Percentiles rank a stretch among this genome's conserved stretches.
Conservation (phyloP, 2,888 invertebrate species). For the Leistus spinibarbis region DNA sequence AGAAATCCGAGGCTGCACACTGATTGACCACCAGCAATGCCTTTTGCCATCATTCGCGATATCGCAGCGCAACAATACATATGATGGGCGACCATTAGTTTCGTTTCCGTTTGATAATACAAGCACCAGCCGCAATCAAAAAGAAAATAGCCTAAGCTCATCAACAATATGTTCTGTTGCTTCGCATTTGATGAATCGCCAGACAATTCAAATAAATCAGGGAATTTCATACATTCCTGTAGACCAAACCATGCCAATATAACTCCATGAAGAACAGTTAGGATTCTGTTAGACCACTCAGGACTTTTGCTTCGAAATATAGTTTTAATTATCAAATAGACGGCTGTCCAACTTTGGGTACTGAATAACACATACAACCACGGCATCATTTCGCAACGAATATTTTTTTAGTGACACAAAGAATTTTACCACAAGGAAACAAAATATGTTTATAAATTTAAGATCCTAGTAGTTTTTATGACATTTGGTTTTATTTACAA, state of each 20-base stretch:
- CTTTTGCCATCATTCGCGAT: slow-evolving; percentile 60
- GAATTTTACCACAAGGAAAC: too few species aligned
- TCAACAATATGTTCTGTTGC: slow-evolving; percentile 58
- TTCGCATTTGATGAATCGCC: slow-evolving; percentile 48
- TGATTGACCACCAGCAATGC: slow-evolving; percentile 61
- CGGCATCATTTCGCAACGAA: not conserved
- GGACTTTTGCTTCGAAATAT: slow-evolving; percentile 44
- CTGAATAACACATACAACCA: slow-evolving; percentile 7
- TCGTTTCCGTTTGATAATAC: slow-evolving; percentile 59
- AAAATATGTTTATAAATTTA: too few species aligned
- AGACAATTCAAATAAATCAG: slow-evolving; percentile 49
- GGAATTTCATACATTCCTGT: slow-evolving; percentile 51
- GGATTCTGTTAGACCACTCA: slow-evolving; percentile 49
- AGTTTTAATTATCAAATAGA: slow-evolving; percentile 43
- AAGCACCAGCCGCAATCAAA: slow-evolving; percentile 67
- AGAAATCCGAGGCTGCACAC: slow-evolving; percentile 63
- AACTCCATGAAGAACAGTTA: slow-evolving; percentile 51
- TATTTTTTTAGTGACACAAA: too few species aligned
- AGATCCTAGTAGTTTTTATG: too few species aligned
- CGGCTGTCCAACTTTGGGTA: slow-evolving; percentile 45
- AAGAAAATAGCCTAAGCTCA: slow-evolving; percentile 68
- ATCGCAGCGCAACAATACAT: slow-evolving; percentile 60
- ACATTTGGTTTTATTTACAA: not conserved
- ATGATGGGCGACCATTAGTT: slow-evolving; percentile 64
- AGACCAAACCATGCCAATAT: slow-evolving; percentile 49